phyloP scores from a whole-genome alignment of 2,888 invertebrate species.

The Pristionchus exspectatus region DNA sequence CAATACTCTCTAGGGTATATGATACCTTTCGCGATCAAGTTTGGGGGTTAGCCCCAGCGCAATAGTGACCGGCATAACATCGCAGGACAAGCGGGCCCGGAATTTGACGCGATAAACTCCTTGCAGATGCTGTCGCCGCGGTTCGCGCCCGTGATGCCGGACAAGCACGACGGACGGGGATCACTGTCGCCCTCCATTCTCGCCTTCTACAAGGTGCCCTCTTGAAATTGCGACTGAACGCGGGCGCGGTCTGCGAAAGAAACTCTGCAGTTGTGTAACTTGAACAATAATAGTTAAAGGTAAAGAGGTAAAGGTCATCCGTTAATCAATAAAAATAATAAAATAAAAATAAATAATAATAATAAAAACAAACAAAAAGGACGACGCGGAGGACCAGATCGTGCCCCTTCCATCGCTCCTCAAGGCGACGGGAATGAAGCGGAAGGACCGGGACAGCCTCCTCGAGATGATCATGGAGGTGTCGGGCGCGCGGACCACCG shows the following conservation, averaged over 20 bases:
- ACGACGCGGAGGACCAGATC: constrained; percentile 64
- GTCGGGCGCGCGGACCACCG: constrained; percentile 72
- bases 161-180: constrained; percentile 66
- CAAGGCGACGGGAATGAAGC: constrained; percentile 68
- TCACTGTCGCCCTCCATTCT: constrained; percentile 73
- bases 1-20: no score
- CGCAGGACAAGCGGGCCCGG: no score
- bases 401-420: constrained; percentile 61
- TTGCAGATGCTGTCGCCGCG: constrained; percentile 61
- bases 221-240: no score
- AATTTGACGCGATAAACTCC: background rate
- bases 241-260: no score
- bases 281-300: no score
- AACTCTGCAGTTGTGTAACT: no score
- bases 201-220: constrained; percentile 67
- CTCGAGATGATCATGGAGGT: constrained; percentile 76
- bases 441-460: constrained; percentile 69
- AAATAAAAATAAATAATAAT: no score
- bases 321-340: no score
- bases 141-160: constrained; percentile 74
- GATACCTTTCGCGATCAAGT: no score
- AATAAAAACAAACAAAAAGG: constrained; percentile 40
- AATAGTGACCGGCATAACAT: no score
- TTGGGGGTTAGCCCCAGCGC: background rate
- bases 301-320: no score